A percentile compares a stretch with the other conserved stretches of the same genome.
These are phyloP conservation scores for Bombus balteatus DNA, from an alignment of 1,140 invertebrate species.

Conservation along the genomic window DNA sequence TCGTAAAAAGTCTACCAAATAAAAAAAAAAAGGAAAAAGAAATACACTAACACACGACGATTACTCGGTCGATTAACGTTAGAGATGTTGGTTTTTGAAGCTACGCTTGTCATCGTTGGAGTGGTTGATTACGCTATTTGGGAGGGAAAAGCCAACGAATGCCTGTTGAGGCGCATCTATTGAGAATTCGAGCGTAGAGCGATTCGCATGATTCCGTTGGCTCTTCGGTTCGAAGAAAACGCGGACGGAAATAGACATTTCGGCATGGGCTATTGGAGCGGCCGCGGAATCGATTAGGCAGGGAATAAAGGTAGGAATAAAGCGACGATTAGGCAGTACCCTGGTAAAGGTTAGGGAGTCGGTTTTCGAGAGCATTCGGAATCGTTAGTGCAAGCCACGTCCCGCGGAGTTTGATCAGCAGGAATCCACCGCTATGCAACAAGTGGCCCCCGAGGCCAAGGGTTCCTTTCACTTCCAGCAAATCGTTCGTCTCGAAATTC, in stretches of 20 bases:
- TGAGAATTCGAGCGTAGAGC: constrained; percentile 3
- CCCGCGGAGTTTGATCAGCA: constrained; percentile 68
- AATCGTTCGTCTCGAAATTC: constrained; percentile 57
- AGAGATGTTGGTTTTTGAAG: too few relatives aligned
- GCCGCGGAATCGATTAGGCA: constrained; percentile 66
- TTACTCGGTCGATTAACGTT: too few relatives aligned
- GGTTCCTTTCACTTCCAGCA: constrained; percentile 54
- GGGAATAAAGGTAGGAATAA: constrained; percentile 66
- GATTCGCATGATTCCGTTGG: constrained; percentile 39
- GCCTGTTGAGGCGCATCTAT: background rate
- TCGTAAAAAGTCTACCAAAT: too few relatives aligned
- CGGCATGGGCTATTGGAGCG: constrained; percentile 19
- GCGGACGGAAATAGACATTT: constrained; percentile 32
- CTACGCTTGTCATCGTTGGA: too few relatives aligned
- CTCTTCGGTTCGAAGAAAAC: constrained; percentile 22
- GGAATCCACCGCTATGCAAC: constrained; percentile 71
- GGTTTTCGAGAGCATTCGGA: constrained; percentile 70
- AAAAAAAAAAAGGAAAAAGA: too few relatives aligned
- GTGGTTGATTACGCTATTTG: too few relatives aligned
- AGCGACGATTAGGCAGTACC: constrained; percentile 68
- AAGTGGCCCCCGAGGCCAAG: constrained; percentile 71
- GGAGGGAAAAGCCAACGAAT: too few relatives aligned
- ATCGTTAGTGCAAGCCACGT: constrained; percentile 67
- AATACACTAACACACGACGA: too few relatives aligned
- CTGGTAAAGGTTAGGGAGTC: constrained; percentile 58